A percentile compares a stretch with the other conserved stretches of the same genome.
Conservation (phyloP, 2,113 vertebrate species). For the Actenoides lindsayi region DNA sequence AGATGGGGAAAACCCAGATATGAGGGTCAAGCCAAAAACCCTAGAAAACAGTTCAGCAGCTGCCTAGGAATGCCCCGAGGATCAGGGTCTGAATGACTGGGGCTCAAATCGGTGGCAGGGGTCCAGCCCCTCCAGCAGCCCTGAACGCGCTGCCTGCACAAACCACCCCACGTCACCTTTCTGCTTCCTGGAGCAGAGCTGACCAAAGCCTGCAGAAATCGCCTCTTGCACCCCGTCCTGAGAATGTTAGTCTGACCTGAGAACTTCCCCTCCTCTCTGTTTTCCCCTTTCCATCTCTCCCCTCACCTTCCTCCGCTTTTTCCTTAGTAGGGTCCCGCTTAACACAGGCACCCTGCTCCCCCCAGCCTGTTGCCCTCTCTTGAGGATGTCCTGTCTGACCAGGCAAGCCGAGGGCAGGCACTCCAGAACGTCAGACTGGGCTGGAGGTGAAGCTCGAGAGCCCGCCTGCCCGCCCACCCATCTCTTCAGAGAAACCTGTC, state of each 20-base stretch:
- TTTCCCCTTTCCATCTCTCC: neutral
- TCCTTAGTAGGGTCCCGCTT: rapidly evolving
- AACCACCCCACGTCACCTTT: neutral
- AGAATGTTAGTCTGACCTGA: rapidly evolving
- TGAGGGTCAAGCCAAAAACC: neutral
- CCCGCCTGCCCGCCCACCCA: constrained; percentile 10
- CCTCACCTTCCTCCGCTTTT: neutral
- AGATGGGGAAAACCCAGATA: constrained; percentile 3
- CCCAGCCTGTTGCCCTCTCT: rapidly evolving
- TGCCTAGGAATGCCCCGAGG: neutral
- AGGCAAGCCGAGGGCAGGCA: neutral
- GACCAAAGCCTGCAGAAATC: neutral
- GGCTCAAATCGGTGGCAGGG: neutral
- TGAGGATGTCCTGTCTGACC: neutral
- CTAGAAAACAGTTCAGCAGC: neutral
- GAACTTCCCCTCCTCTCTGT: neutral
- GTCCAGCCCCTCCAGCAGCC: constrained; percentile 13
- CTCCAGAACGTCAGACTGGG: neutral
- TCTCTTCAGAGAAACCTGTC: constrained; percentile 55
- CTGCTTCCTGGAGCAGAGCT: constrained; percentile 20
- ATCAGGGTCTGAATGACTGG: neutral
- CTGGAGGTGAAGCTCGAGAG: neutral
- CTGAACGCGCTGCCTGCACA: neutral
- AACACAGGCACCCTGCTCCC: neutral
- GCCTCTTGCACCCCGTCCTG: neutral